These are phyloP conservation scores for Heterotis niloticus DNA, from an alignment of 2,113 vertebrate genomes.

Conservation along the genomic window DNA sequence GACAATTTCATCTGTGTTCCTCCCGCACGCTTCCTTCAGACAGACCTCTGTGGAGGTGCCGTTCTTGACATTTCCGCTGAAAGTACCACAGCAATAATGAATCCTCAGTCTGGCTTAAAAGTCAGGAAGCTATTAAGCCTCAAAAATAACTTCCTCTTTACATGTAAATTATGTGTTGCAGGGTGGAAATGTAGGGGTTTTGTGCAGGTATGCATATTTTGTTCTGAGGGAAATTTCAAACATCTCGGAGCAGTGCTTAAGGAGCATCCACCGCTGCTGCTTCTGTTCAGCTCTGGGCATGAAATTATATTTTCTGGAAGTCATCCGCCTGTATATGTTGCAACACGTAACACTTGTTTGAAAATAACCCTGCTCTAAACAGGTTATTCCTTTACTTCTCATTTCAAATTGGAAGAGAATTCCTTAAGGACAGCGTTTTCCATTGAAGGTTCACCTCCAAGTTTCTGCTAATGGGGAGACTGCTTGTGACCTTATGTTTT, in stretches of 20 bases:
- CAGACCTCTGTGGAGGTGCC: not conserved
- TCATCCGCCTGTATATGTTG: not conserved
- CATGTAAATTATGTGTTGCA: conserved; percentile 17
- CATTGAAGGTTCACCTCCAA: not conserved
- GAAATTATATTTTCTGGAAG: conserved; percentile 10
- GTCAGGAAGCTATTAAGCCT: conserved; percentile 11
- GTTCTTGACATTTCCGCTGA: conserved; percentile 17
- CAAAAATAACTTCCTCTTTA: conserved; percentile 12
- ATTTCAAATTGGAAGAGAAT: not conserved
- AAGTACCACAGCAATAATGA: not conserved
- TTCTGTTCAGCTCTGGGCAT: not conserved
- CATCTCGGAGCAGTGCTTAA: not conserved
- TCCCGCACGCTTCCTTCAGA: not conserved
- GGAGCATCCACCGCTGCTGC: not conserved
- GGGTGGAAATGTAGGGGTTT: not conserved
- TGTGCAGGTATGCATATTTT: not conserved
- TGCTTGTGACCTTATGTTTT: too few species aligned
- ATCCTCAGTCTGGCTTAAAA: conserved; percentile 10
- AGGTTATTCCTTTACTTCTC: not conserved
- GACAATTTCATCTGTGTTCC: not conserved
- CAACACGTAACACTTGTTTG: not conserved
- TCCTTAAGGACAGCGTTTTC: not conserved
- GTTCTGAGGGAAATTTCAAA: not conserved
- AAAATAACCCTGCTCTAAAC: not conserved
- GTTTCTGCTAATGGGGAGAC: not conserved